phyloP scores from a whole-genome alignment of 2,113 vertebrate species.

The Gobiocypris rarus region DNA sequence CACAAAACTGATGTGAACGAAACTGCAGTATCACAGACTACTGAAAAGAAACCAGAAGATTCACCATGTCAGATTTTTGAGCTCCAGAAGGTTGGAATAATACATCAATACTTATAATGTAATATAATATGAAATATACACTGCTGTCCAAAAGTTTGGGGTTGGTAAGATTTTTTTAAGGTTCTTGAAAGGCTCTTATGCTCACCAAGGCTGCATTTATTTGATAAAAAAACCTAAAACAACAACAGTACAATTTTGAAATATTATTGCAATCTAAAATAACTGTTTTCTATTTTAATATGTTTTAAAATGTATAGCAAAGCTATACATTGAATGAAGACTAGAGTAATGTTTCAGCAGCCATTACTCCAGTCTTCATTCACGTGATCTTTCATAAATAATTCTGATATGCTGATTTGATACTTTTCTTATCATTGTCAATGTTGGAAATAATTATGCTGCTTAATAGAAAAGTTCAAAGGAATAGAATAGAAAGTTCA shows the following conservation, averaged over 20 bases:
- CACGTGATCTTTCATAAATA: not conserved
- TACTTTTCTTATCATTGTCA: not conserved
- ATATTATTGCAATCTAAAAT: too few relatives aligned
- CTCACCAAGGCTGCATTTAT: not conserved
- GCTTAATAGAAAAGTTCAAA: not conserved
- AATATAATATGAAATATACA: not conserved
- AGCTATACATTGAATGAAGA: too few relatives aligned
- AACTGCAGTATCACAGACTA: constrained; percentile 54
- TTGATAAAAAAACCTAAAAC: not conserved
- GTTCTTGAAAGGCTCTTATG: not conserved
- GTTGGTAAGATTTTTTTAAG: not conserved
- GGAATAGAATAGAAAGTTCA: not conserved
- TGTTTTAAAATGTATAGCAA: not conserved
- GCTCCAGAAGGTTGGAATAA: constrained; percentile 83
- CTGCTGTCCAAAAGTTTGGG: not conserved
- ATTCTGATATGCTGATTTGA: not conserved
- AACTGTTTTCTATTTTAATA: too few relatives aligned
- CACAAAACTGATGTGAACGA: constrained; percentile 43
- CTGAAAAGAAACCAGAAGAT: constrained; percentile 72
- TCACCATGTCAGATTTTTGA: constrained; percentile 80
- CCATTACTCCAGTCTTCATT: not conserved
- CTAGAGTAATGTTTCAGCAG: too few relatives aligned
- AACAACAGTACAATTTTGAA: too few relatives aligned
- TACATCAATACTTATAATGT: constrained; percentile 38
- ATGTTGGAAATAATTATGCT: not conserved